Evolutionary conservation across 2,888 invertebrate species (phyloP).

Genomic region (Drosophila ustulata): DNA sequence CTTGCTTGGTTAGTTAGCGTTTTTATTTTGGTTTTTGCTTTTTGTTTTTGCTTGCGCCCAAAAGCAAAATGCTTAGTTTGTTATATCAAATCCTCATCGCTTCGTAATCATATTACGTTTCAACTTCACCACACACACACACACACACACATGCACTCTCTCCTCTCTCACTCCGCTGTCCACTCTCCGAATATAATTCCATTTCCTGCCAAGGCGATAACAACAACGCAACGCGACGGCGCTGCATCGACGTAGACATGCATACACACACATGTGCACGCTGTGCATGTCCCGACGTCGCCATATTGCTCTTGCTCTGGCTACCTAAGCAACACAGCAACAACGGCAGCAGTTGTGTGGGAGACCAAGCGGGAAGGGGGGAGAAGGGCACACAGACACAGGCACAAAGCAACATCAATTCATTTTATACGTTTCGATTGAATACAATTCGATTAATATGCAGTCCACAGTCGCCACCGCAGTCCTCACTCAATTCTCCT

Average conservation of each 20-base stretch:
- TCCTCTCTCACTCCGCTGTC: conserved; percentile 3
- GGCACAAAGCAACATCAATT: conserved; percentile 48
- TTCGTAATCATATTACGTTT: conserved; percentile 66
- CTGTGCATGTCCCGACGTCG: conserved; percentile 59
- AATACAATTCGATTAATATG: conserved; percentile 75
- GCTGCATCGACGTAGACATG: conserved; percentile 46
- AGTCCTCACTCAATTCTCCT: conserved; percentile 8
- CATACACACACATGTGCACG: conserved; percentile 27
- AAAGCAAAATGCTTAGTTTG: conserved; percentile 72
- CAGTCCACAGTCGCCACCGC: conserved; percentile 53
- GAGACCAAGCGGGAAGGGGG: conserved; percentile 3
- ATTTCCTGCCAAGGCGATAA: conserved; percentile 83
- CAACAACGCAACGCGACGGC: conserved; percentile 42
- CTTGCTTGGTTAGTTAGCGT: conserved; percentile 37
- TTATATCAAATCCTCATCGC: conserved; percentile 70
- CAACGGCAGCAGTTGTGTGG: not conserved
- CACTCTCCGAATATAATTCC: conserved; percentile 78
- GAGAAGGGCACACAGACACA: conserved; percentile 30
- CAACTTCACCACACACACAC: conserved; percentile 30
- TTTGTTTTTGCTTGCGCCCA: conserved; percentile 42
- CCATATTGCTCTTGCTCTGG: conserved; percentile 56
- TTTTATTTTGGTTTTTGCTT: conserved; percentile 22
- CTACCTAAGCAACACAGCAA: conserved; percentile 38
- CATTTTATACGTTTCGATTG: conserved; percentile 67
- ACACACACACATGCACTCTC: not conserved